These are phyloP conservation scores for Porphyrio hochstetteri DNA, from an alignment of 2,113 vertebrate genomes.

Conservation along the genomic window DNA sequence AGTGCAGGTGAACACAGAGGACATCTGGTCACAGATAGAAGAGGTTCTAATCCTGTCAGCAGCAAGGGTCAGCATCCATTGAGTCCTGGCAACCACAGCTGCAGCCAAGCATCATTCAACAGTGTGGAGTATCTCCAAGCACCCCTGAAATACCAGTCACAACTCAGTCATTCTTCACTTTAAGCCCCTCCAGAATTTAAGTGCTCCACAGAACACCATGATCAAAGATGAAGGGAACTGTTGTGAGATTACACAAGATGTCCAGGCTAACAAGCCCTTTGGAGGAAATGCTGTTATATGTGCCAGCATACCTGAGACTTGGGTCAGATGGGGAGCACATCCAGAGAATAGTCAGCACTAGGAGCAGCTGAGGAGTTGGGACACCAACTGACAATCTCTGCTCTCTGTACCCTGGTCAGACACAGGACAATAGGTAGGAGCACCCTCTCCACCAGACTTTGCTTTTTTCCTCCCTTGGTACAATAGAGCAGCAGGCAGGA, in stretches of 20 bases:
- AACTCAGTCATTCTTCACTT: not conserved
- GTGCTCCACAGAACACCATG: fast-evolving
- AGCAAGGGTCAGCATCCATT: not conserved
- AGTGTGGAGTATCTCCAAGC: not conserved
- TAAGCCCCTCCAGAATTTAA: not conserved
- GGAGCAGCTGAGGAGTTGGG: not conserved
- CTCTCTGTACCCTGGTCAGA: not conserved
- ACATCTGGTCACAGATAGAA: not conserved
- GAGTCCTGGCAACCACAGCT: not conserved
- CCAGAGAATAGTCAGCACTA: not conserved
- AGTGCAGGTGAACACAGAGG: not conserved
- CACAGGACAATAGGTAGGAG: not conserved
- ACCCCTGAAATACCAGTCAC: not conserved
- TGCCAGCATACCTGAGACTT: not conserved
- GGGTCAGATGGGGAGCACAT: not conserved
- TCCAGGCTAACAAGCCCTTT: too few relatives aligned
- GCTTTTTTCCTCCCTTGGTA: not conserved
- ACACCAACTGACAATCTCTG: not conserved
- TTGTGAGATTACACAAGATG: not conserved
- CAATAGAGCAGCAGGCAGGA: not conserved
- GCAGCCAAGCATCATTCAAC: not conserved
- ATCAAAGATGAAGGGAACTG: not conserved
- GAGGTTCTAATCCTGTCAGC: not conserved
- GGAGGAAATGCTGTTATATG: not conserved
- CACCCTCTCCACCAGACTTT: not conserved